Evolutionary conservation across 1,140 invertebrate genomes (phyloP).

Genomic region (Sipha flava): DNA sequence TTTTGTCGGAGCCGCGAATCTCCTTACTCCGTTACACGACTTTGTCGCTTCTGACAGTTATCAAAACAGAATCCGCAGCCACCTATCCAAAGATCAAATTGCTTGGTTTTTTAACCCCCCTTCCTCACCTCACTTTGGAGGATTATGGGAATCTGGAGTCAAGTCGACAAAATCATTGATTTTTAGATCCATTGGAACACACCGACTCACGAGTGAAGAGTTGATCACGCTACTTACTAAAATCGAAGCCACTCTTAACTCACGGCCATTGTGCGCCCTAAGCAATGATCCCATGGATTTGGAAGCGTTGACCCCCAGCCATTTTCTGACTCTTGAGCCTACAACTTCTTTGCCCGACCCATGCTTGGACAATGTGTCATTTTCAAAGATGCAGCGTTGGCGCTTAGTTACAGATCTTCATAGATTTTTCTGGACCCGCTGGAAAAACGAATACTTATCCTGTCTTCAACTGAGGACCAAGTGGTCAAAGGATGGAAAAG

Average conservation of each 20-base stretch:
- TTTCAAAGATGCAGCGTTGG: conserved; percentile 35
- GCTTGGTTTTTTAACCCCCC: conserved; percentile 40
- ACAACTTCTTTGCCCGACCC: conserved; percentile 26
- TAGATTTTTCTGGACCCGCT: conserved; percentile 40
- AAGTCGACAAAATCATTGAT: conserved; percentile 42
- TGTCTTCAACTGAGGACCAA: conserved; percentile 39
- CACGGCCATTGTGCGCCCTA: conserved; percentile 42
- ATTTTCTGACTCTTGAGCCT: conserved; percentile 38
- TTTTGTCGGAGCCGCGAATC: conserved; percentile 32
- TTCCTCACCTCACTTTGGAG: conserved; percentile 41
- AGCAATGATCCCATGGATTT: conserved; percentile 40
- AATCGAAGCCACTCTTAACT: conserved; percentile 41
- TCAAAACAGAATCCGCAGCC: background rate
- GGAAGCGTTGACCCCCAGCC: conserved; percentile 38
- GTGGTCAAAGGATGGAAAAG: conserved; percentile 32
- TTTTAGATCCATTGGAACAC: conserved; percentile 36
- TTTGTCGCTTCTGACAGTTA: background rate
- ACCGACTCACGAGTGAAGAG: conserved; percentile 40
- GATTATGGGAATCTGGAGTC: conserved; percentile 43
- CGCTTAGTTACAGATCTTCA: conserved; percentile 34
- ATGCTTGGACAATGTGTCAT: background rate
- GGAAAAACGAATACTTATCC: conserved; percentile 38
- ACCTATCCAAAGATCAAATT: background rate
- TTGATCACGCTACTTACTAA: conserved; percentile 36
- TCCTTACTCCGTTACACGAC: background rate